Base-by-base conservation (phyloP, 1,140 invertebrate species). In the Macrocentrus cingulum region DNA sequence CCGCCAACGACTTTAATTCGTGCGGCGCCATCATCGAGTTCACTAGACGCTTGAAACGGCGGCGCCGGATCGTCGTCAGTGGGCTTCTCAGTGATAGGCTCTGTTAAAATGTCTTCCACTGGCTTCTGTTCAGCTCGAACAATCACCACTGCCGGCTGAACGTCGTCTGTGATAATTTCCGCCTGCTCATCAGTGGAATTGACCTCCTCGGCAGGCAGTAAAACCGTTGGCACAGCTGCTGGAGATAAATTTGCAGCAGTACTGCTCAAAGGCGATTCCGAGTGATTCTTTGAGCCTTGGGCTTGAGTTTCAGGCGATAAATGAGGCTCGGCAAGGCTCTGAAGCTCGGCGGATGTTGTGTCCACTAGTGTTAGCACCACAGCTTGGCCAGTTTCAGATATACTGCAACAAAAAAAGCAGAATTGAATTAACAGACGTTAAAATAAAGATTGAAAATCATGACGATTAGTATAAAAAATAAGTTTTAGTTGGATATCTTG, bases 331-430 rank as follows among this genome's bases (percentile, higher is more conserved):
- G 74, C 69, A 19, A 79, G 52, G 58, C 60, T 77, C 70, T 86
- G 77, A 66, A 84, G 69, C 74, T 86, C 82, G 67, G 81, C 80
- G 59, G 78, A 83, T 37, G 84, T 83, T 34, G 83, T 84, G 59
- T 88, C 87, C 29, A 84, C 80, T 48, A 87, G 67, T 6, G 85
- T 86, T 59, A 88, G 77, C 19, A 87, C 79, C 13, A 87, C 82
- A 41, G 83, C 81, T 62, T 86, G 83, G 42, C 83, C 85, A 36
- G 83, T 83, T 70, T 86, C 85, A 63, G 84, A 83, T 71, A 88
- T 82, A 67, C 87, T 88, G 78, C 2, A 82, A 84, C 60, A 65
- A 68, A 48, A 68, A 55, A 37, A 53, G 20, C 45, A 59, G 61
- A 54, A 29, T 13, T 42, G 8, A 15, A 25, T n/a, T 41, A 11